These are phyloP conservation scores for Oxystoma pomonae DNA, from an alignment of 2,888 invertebrate genomes.

Conservation along the genomic window DNA sequence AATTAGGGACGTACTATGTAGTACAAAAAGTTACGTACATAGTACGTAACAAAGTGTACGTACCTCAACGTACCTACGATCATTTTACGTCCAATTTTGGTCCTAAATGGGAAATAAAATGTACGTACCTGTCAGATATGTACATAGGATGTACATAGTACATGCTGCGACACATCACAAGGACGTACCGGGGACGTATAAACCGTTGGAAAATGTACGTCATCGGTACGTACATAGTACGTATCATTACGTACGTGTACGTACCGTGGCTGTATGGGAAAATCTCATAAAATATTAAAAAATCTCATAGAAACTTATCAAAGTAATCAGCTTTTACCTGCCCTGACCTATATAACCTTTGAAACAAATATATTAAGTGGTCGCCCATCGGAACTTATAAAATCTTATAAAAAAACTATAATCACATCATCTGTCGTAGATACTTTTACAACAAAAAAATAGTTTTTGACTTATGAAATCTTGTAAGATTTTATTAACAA, in stretches of 20 bases:
- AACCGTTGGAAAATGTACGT: not conserved
- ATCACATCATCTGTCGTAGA: too few relatives aligned
- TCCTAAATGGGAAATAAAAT: not conserved
- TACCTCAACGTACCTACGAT: not conserved
- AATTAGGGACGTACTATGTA: not conserved
- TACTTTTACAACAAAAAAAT: too few relatives aligned
- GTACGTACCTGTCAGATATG: not conserved
- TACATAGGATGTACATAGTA: not conserved
- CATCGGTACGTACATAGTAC: not conserved
- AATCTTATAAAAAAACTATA: too few relatives aligned
- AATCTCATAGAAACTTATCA: too few relatives aligned
- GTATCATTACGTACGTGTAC: not conserved
- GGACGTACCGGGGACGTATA: not conserved
- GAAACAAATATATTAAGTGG: too few relatives aligned
- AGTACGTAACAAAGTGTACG: not conserved
- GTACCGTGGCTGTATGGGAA: not conserved
- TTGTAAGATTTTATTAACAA: too few relatives aligned
- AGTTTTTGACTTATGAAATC: too few relatives aligned
- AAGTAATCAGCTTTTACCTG: too few relatives aligned
- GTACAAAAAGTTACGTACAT: too few relatives aligned
- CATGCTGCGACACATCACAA: not conserved
- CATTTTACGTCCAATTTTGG: not conserved
- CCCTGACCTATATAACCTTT: too few relatives aligned
- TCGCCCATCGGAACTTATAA: too few relatives aligned
- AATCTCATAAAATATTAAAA: too few relatives aligned